Evolutionary conservation across 2,888 invertebrate species (phyloP), one percentile per base, ranked within the genome.

Genomic region (Nemotelus nigrinus): DNA sequence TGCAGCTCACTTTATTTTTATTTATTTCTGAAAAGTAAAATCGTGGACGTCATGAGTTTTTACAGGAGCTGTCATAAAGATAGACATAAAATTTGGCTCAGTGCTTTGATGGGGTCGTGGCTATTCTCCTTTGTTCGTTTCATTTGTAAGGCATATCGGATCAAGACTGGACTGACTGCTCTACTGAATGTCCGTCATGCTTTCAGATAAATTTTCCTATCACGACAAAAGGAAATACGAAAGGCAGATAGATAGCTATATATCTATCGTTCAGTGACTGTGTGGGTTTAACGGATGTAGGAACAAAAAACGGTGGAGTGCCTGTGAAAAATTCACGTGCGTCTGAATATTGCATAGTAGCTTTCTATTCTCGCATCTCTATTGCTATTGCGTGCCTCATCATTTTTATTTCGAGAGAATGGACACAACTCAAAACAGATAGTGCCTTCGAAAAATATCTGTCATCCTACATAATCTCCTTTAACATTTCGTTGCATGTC

Each of bases 11-110:
- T 74, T 74, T 74, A 60, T 74, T 74, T 60, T 74, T 74, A 47
- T 74, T 74, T 74, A 47, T 74, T 63, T 74, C 63, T 74, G 60
- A 74, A 74, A 74, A 74, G 60, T 60, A 74, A 60, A 74, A 74
- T 60, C 63, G 74, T 63, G 74, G 63, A 60, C 74, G 74, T 74
- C 74, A 74, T 60, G 74, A 58, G 60, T 74, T 74, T 63, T 48
- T 74, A 25, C 48, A 74, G 60, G 50, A 50, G 48, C 41, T 10
- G 74, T 74, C 74, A 63, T 74, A 74, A 74, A 74, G 60, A 63
- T 43, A 48, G 63, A 60, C 74, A 74, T 74, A 74, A 74, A 74
- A 74, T 60, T 74, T 74, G 63, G 74, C 74, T 74, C 74, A 48
- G 63, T 74, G 63, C 74, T 74, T 74, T 63, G 74, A 74, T 74